phyloP scores from a whole-genome alignment of 1,140 invertebrate genomes.

The Drosophila mojavensis region DNA sequence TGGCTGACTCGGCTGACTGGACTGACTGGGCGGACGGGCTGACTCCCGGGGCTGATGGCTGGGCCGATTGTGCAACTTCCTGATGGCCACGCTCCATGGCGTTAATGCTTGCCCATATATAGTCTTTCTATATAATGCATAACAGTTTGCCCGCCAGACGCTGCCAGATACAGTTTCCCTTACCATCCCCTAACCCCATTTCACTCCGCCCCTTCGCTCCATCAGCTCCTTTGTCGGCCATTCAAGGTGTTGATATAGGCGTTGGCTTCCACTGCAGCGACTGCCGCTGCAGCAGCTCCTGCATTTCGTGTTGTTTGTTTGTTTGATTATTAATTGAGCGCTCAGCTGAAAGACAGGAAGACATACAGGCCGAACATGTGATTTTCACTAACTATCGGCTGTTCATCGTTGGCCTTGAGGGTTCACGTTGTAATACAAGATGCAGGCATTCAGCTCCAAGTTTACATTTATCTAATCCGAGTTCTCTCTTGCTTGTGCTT shows the following conservation, averaged over 20 bases:
- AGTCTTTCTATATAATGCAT: conserved; percentile 59
- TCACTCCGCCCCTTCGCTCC: neutral
- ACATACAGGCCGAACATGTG: conserved; percentile 24
- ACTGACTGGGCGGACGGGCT: conserved; percentile 14
- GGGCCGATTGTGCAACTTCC: conserved; percentile 54
- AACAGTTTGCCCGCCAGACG: conserved; percentile 51
- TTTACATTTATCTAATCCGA: too few relatives aligned
- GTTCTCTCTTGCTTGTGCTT: too few relatives aligned
- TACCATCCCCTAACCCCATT: too few relatives aligned
- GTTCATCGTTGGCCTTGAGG: conserved; percentile 10
- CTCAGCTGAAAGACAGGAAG: conserved; percentile 46
- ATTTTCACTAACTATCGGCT: conserved; percentile 2
- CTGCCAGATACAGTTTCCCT: neutral
- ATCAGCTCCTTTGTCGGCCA: conserved; percentile 46
- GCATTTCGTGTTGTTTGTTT: conserved; percentile 29
- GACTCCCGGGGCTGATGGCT: conserved; percentile 27
- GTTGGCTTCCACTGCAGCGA: conserved; percentile 28
- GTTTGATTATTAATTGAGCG: conserved; percentile 62
- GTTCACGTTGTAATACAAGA: too few relatives aligned
- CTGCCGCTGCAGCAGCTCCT: conserved; percentile 1
- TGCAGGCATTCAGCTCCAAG: too few relatives aligned
- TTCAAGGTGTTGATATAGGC: conserved; percentile 61
- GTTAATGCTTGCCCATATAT: conserved; percentile 57
- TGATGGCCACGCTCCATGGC: conserved; percentile 54
- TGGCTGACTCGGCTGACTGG: conserved; percentile 2